These are phyloP conservation scores for Conistra vaccinii DNA, from an alignment of 2,888 invertebrate species.

Conservation along the genomic window DNA sequence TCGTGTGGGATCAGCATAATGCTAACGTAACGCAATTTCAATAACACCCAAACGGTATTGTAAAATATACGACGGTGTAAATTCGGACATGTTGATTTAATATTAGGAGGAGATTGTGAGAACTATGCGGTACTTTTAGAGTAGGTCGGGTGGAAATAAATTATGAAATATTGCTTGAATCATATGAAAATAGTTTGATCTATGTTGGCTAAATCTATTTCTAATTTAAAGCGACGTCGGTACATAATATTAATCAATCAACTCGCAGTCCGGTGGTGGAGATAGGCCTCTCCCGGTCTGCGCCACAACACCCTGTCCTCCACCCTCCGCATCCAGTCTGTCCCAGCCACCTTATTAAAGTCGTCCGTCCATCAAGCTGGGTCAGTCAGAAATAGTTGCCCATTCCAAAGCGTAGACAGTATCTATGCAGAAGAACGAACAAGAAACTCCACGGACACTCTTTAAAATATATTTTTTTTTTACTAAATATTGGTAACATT, in stretches of 20 bases:
- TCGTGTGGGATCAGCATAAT: conserved; percentile 60
- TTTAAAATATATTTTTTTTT: no score
- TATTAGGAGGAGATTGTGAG: conserved; percentile 32
- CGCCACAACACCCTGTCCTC: no score
- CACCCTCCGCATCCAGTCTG: no score
- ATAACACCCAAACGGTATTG: conserved; percentile 51
- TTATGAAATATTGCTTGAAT: conserved; percentile 26
- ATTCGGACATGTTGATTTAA: conserved; percentile 62
- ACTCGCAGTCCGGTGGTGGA: neutral
- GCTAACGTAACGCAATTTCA: conserved; percentile 60
- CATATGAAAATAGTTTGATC: conserved; percentile 1
- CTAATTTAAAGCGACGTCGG: neutral
- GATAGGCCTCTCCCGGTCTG: neutral
- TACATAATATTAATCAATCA: neutral
- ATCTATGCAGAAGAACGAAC: no score
- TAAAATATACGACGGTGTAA: conserved; percentile 59
- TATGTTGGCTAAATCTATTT: neutral
- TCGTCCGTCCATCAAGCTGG: no score
- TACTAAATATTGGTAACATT: no score
- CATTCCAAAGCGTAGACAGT: no score
- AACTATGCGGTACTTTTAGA: conserved; percentile 28
- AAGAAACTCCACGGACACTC: no score
- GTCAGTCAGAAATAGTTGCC: no score
- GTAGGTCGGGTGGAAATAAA: conserved; percentile 19
- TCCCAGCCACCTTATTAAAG: no score